Conservation (phyloP, 2,113 vertebrate genomes). For the Astur gentilis region DNA sequence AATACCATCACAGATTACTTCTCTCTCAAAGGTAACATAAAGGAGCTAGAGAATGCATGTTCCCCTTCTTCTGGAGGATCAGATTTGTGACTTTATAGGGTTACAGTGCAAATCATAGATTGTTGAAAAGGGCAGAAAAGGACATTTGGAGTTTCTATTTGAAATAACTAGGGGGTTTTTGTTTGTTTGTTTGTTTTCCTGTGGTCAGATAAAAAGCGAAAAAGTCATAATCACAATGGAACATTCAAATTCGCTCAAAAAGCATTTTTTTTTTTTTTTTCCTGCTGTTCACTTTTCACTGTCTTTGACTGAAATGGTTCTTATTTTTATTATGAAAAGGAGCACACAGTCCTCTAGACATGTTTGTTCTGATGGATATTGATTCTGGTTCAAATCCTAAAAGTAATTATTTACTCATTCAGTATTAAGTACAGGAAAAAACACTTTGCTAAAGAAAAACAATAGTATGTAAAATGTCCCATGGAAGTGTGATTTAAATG, state of each 20-base stretch:
- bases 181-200: too few relatives aligned
- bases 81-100: neutral
- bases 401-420: neutral
- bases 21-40: neutral
- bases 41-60: neutral
- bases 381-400: neutral
- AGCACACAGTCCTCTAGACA: neutral
- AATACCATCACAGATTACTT: neutral
- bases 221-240: neutral
- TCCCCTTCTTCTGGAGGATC: neutral
- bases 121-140: neutral
- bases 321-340: neutral
- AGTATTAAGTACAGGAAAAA: neutral
- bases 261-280: too few relatives aligned
- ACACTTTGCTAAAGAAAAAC: neutral
- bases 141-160: neutral
- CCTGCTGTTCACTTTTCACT: neutral
- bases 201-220: neutral
- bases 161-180: neutral
- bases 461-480: accelerated
- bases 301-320: neutral
- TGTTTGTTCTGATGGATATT: neutral
- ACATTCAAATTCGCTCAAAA: neutral
- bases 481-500: neutral
- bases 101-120: neutral